A percentile compares a stretch with the other conserved stretches of the same genome.
Conservation (phyloP, 1,140 invertebrate species). For the Xylocopa sonorina region DNA sequence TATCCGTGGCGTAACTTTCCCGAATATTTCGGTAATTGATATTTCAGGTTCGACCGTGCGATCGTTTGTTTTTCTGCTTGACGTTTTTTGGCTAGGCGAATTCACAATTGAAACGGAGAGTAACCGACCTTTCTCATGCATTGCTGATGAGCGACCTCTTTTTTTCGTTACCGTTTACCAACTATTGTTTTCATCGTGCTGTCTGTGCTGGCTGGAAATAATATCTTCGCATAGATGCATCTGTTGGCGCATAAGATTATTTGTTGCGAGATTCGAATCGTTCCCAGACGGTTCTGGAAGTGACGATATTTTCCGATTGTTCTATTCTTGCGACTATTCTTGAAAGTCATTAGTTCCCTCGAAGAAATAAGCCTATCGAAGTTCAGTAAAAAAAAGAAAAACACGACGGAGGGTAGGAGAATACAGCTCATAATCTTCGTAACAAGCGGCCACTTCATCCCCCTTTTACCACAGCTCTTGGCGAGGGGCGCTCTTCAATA, state of each 20-base stretch:
- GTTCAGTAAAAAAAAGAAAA: slow-evolving; percentile 50
- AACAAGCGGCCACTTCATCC: slow-evolving; percentile 60
- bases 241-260: no score
- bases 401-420: slow-evolving; percentile 10
- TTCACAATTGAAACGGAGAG: not conserved
- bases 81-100: not conserved
- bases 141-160: no score
- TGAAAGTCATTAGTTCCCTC: slow-evolving; percentile 60
- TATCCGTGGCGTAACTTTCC: not conserved
- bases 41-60: slow-evolving; percentile 5
- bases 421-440: slow-evolving; percentile 69
- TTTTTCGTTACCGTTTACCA: no score
- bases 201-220: no score
- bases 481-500: slow-evolving; percentile 66
- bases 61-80: slow-evolving; percentile 22
- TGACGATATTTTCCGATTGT: no score
- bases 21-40: slow-evolving; percentile 46
- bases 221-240: no score
- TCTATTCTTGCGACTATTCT: not conserved
- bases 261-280: no score
- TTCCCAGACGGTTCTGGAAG: no score
- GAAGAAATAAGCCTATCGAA: slow-evolving; percentile 65
- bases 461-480: slow-evolving; percentile 17
- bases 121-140: not conserved
- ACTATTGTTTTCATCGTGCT: no score